These are phyloP conservation scores for Palythoa grandiflora DNA, from an alignment of 92 coral and sea anemone genomes.

Conservation along the genomic window DNA sequence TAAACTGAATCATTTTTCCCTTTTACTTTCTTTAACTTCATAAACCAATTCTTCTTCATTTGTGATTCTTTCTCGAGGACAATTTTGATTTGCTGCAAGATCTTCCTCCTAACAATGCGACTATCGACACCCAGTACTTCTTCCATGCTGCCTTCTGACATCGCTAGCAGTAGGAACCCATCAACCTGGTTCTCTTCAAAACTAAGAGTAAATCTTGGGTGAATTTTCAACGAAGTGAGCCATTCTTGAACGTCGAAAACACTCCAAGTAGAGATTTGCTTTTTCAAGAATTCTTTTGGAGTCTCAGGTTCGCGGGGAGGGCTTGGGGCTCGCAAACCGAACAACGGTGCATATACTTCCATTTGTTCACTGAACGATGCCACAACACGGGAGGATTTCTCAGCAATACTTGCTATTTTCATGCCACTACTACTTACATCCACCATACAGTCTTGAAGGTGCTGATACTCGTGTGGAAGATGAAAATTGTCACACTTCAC, in stretches of 20 bases:
- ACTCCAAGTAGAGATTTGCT: constrained; percentile 75
- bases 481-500: constrained; percentile 67
- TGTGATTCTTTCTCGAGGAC: constrained; percentile 77
- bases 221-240: constrained; percentile 84
- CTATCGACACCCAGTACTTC: constrained; percentile 85
- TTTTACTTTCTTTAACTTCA: constrained; percentile 72
- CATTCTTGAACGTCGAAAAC: constrained; percentile 87
- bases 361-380: constrained; percentile 84
- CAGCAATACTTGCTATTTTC: constrained; percentile 79
- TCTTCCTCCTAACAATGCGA: constrained; percentile 79
- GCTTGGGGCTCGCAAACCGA: constrained; percentile 78
- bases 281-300: constrained; percentile 62
- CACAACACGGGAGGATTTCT: constrained; percentile 85
- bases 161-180: constrained; percentile 79
- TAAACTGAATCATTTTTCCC: constrained; percentile 77
- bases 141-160: constrained; percentile 76
- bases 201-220: constrained; percentile 82
- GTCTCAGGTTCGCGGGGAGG: constrained; percentile 68
- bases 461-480: constrained; percentile 67
- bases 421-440: constrained; percentile 62
- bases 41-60: constrained; percentile 77
- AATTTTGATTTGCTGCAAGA: constrained; percentile 74
- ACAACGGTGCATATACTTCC: constrained; percentile 84
- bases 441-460: constrained; percentile 59
- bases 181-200: constrained; percentile 96